Evolutionary conservation across 2,888 invertebrate genomes (phyloP), one percentile per base, ranked within the genome.

Genomic region (Clanis bilineata): DNA sequence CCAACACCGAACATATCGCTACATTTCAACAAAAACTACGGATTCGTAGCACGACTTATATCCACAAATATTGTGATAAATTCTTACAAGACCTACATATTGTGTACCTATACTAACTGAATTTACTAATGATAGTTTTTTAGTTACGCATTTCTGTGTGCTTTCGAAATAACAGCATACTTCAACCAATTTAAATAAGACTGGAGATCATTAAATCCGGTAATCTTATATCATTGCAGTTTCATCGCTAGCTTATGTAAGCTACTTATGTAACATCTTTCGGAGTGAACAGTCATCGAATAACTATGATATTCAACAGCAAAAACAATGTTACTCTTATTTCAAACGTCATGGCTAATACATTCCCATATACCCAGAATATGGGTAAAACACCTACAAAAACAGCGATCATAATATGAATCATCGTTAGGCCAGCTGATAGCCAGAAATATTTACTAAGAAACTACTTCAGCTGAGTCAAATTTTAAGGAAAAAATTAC

Each of bases 201-300:
- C 75, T 80, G 77, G 80, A 77, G 82, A 80, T 82, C 72, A 74
- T 83, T 83, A 79, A 80, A 78, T 82, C 32, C 77, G 79, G 77
- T 82, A 79, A 83, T 85, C 82, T 77, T 80, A 73, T 68, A 69
- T 73, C 77, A 79, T 81, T 77, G 76, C 80, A 70, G 67, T 90
- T 86, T 88, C 87, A 79, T 83, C 83, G 89, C 73, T 63, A 68
- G 67, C 78, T 90, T 88, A 89, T 84, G 80, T 86, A 91, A 90
- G 78, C 63, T 61, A 70, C 76, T 90, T 89, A 88, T 84, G 81
- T 87, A 90, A 90, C 72, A 72, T 67, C 63, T 62, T 67, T 76
- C 73, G 62, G 73, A 80, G 79, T 79, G 80, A 80, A 81, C 78
- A 79, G 82, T 75, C 80, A 77, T 70, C 55, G 21, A 55, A 73